phyloP scores from a whole-genome alignment of 2,797 vertebrate species.

The Ispidina picta region DNA sequence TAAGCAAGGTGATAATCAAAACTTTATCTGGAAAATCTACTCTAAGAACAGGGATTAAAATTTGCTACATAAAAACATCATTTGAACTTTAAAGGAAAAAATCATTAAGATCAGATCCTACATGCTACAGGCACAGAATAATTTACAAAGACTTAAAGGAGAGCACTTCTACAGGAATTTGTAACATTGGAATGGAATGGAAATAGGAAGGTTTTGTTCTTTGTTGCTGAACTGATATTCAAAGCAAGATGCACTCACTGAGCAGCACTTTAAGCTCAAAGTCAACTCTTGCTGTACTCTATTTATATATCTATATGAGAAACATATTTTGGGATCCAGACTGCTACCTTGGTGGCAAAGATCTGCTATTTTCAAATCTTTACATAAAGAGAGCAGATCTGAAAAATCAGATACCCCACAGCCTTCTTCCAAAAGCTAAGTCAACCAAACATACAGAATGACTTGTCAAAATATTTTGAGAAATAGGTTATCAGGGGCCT shows the following conservation, averaged over 20 bases:
- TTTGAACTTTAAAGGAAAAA: not conserved
- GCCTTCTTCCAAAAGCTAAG: not conserved
- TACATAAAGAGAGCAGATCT: not conserved
- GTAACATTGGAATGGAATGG: not conserved
- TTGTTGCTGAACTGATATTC: constrained; percentile 4
- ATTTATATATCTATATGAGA: not conserved
- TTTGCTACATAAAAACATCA: not conserved
- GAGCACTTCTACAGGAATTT: not conserved
- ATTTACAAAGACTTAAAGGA: not conserved
- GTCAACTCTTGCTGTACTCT: constrained; percentile 18
- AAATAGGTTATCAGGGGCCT: constrained; percentile 47
- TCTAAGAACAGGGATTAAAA: not conserved
- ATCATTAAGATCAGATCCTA: not conserved
- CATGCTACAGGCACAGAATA: rapidly evolving
- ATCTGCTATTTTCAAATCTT: constrained; percentile 15
- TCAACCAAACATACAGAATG: constrained; percentile 36
- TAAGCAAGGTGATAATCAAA: constrained; percentile 6
- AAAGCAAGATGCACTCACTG: not conserved
- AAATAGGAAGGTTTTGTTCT: not conserved
- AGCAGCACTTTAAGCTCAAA: constrained; percentile 16
- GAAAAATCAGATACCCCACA: constrained; percentile 35
- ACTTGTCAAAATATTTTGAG: constrained; percentile 36
- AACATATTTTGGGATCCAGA: constrained; percentile 18
- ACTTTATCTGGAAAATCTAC: constrained; percentile 16
- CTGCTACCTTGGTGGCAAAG: constrained; percentile 38